These are phyloP conservation scores for Micrastur ruficollis DNA, from an alignment of 2,797 vertebrate species.

Conservation along the genomic window DNA sequence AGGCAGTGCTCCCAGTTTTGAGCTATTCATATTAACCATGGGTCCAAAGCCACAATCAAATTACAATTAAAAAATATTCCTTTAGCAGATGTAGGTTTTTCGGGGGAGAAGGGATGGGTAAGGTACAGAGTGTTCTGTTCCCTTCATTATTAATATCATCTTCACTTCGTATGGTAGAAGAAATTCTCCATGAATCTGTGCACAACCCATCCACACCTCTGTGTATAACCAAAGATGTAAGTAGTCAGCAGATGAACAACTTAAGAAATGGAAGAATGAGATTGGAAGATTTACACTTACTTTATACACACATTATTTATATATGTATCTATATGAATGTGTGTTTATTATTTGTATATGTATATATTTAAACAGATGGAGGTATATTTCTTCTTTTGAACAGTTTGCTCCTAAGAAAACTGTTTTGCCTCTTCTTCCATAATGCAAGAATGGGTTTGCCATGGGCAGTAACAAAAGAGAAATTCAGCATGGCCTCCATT, in stretches of 20 bases:
- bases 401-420: background rate
- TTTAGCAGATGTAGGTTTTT: background rate
- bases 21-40: background rate
- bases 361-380: background rate
- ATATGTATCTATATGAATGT: background rate
- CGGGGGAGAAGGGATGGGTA: rapidly evolving
- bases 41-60: background rate
- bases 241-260: background rate
- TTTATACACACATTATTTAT: background rate
- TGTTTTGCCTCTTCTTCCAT: background rate
- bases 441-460: background rate
- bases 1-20: background rate
- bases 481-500: background rate
- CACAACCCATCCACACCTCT: background rate
- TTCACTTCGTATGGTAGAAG: background rate
- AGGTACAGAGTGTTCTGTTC: background rate
- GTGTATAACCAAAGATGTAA: background rate
- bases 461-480: background rate
- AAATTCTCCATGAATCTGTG: no score
- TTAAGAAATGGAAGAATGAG: background rate
- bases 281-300: background rate
- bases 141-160: background rate
- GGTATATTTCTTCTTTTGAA: background rate
- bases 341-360: background rate
- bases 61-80: background rate